Conservation (phyloP, 2,888 invertebrate species). For the Deilephila porcellus region DNA sequence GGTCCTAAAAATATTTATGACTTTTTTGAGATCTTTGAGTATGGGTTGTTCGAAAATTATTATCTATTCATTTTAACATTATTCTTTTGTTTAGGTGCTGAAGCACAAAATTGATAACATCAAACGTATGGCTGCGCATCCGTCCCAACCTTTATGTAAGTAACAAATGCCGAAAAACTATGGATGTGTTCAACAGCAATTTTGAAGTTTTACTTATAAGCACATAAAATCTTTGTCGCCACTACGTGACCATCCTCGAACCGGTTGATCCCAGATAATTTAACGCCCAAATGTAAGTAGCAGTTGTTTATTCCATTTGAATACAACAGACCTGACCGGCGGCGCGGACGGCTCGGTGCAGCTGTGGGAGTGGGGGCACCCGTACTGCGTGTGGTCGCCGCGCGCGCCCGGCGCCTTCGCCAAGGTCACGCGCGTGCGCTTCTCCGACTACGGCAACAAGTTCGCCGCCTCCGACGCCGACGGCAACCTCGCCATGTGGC, state of each 20-base stretch:
- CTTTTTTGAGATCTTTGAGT: conserved; percentile 43
- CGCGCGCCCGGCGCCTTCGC: conserved; percentile 97
- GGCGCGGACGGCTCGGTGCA: conserved; percentile 98
- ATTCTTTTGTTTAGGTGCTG: conserved; percentile 88
- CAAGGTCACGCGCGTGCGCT: conserved; percentile 97
- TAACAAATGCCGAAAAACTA: background rate
- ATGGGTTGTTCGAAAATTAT: conserved; percentile 36
- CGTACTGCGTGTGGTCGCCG: conserved; percentile 94
- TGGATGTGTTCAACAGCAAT: too few relatives aligned
- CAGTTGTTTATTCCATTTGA: background rate
- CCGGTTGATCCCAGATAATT: too few relatives aligned
- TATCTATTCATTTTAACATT: conserved; percentile 38
- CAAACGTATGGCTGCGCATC: conserved; percentile 97
- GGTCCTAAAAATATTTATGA: conserved; percentile 43
- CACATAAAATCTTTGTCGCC: too few relatives aligned
- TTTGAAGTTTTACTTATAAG: too few relatives aligned
- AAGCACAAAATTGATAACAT: conserved; percentile 98
- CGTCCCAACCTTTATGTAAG: conserved; percentile 97
- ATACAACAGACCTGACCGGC: conserved; percentile 92
- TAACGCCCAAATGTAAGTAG: too few relatives aligned
- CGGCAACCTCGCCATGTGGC: conserved; percentile 98
- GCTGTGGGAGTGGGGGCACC: conserved; percentile 99
- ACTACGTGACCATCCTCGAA: too few relatives aligned
- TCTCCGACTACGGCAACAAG: conserved; percentile 98
- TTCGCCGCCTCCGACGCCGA: conserved; percentile 99